A percentile compares a stretch with the other conserved stretches of the same genome.
Evolutionary conservation across 2,113 vertebrate species (phyloP).

Genomic region (Chitala chitala): DNA sequence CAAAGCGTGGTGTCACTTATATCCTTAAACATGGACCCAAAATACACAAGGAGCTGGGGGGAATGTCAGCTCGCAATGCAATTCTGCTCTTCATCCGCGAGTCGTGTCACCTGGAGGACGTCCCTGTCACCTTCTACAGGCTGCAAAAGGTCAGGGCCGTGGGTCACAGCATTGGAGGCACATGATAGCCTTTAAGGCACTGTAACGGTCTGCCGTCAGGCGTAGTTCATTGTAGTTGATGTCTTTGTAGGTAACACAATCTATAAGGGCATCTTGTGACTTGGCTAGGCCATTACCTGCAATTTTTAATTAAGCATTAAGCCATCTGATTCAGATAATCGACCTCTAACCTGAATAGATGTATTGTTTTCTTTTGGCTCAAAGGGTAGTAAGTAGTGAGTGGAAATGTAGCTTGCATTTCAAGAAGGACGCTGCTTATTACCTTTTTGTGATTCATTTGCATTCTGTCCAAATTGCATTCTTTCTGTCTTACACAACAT

Average conservation of each 20-base stretch:
- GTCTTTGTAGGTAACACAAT: too few relatives aligned
- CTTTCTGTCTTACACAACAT: neutral
- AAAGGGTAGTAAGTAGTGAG: too few relatives aligned
- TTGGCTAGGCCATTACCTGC: neutral
- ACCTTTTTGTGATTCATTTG: neutral
- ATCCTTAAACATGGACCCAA: constrained; percentile 77
- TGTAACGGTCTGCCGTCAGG: neutral
- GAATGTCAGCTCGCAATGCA: constrained; percentile 69
- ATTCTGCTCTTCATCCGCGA: constrained; percentile 75
- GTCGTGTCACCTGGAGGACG: constrained; percentile 78
- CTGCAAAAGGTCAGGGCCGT: constrained; percentile 72
- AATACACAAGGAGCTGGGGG: constrained; percentile 76
- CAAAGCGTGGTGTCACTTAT: constrained; percentile 74
- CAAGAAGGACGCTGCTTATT: too few relatives aligned
- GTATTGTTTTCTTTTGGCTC: too few relatives aligned
- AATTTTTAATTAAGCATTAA: neutral
- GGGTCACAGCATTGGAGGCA: neutral
- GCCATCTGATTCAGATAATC: neutral
- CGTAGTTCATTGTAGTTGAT: too few relatives aligned
- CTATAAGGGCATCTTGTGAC: too few relatives aligned
- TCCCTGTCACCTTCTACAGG: constrained; percentile 82
- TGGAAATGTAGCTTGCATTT: too few relatives aligned
- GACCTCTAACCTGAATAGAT: neutral
- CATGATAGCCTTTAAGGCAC: neutral
- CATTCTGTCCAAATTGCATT: neutral